Conservation (phyloP, 2,888 invertebrate species). For the Campaea margaritaria region DNA sequence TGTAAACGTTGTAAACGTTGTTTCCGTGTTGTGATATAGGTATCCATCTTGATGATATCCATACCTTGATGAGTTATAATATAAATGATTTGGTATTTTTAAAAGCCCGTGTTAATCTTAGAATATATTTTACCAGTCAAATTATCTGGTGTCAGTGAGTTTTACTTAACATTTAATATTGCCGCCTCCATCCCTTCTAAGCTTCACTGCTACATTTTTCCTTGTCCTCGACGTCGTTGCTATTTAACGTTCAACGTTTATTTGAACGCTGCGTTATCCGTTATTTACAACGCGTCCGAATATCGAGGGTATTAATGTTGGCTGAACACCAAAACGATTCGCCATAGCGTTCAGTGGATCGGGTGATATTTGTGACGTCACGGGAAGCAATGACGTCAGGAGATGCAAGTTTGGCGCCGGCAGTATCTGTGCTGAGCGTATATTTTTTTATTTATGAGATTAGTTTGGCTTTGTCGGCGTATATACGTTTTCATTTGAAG, state of each 20-base stretch:
- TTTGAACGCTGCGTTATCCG: conserved; percentile 56
- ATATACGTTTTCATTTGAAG: background rate
- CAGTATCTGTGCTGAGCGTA: background rate
- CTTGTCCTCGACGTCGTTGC: conserved; percentile 25
- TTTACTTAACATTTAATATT: background rate
- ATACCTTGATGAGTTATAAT: too few relatives aligned
- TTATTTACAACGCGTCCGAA: conserved; percentile 64
- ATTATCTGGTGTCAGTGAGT: background rate
- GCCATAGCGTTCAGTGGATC: conserved; percentile 51
- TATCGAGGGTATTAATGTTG: conserved; percentile 65
- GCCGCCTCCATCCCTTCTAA: conserved; percentile 18
- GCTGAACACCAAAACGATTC: conserved; percentile 65
- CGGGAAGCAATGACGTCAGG: conserved; percentile 22
- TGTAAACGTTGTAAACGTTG: too few relatives aligned
- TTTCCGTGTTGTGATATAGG: too few relatives aligned
- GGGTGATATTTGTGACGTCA: conserved; percentile 38
- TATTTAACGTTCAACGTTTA: conserved; percentile 48
- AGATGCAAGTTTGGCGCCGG: conserved; percentile 33
- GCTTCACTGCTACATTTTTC: conserved; percentile 19
- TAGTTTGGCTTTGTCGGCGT: conserved; percentile 1
- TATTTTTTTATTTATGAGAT: conserved; percentile 15
- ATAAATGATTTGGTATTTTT: too few relatives aligned
- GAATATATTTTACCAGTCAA: too few relatives aligned
- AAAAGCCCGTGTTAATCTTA: too few relatives aligned
- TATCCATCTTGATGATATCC: too few relatives aligned